Base-by-base conservation (phyloP, 2,797 vertebrate species). In the Sebastes nivosus region DNA sequence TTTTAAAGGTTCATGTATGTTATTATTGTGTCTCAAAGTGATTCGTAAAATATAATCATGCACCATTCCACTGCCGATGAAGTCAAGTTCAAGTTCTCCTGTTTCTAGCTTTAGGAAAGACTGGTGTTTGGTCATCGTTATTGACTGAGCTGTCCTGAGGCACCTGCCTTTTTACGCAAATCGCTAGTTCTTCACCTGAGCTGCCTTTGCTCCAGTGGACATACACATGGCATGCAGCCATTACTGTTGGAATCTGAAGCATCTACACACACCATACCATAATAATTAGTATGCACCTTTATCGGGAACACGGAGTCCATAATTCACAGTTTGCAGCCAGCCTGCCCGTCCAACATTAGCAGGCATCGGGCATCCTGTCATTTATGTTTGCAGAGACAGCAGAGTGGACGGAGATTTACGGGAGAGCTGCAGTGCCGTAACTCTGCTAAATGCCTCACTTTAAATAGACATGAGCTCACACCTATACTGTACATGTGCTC, bases 391-490 rank as follows among this genome's bases (percentile, higher is more conserved):
- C 78, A 77, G 78, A 67, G 59, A 61, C 77, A 10, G 70, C 69
- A 32, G 32, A 79, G 67, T n/a, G 70, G 66, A 80, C 16, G 12
- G 38, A 42, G 81, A 89, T 90, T 76, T 65, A 72, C 52, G 9
- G 55, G 64, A 67, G 68, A 74, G 54, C 79, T 32, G 13, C 29
- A 38, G 65, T 72, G 73, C 79, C 54, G 63, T 67, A 29, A 67
- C 25, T 79, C 79, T 59, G 46, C 36, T 61, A 55, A 82, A 36
- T 1, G 60, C 75, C 82, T 55, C 14, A 2, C 81, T 88, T 74
- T 52, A 87, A 87, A 86, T 72, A 85, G 75, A 85, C 72, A 24
- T 1, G 8, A 36, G 54, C 57, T 86, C 72, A 75, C 77, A 60
- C 78, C 34, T 8, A 20, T n/a, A n/a, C 50, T 52, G 8, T 52